Evolutionary conservation across 2,797 vertebrate genomes (phyloP).

Genomic region (Typhlichthys subterraneus): DNA sequence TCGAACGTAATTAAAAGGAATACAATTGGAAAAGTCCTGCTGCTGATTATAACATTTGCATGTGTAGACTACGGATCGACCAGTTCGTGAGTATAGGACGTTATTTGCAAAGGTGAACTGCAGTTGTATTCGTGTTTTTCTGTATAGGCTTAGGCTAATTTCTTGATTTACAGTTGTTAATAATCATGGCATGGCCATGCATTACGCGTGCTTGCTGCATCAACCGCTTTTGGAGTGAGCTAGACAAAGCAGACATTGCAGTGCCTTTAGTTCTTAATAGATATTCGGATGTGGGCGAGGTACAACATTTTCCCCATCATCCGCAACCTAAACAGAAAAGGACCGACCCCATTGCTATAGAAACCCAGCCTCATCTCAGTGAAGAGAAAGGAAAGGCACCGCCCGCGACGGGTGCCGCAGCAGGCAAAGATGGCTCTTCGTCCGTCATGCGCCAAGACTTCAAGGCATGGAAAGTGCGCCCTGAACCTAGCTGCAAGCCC

Average conservation of each 20-base stretch:
- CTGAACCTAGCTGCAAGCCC: constrained; percentile 93
- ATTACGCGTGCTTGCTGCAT: constrained; percentile 98
- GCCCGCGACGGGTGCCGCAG: constrained; percentile 63
- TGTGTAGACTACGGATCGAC: constrained; percentile 21
- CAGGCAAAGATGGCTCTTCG: constrained; percentile 70
- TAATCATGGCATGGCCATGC: constrained; percentile 96
- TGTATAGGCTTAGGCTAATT: constrained; percentile 2
- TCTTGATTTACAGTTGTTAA: neutral
- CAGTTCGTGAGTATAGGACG: constrained; percentile 60
- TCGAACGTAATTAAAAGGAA: constrained; percentile 14
- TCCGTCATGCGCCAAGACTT: constrained; percentile 97
- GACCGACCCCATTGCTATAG: constrained; percentile 76
- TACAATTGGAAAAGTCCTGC: constrained; percentile 25
- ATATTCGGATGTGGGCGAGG: constrained; percentile 92
- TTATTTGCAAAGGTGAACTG: constrained; percentile 11
- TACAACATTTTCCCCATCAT: constrained; percentile 76
- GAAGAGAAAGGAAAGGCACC: constrained; percentile 77
- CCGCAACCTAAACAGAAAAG: constrained; percentile 70
- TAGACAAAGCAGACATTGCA: constrained; percentile 96
- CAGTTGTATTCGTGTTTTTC: neutral
- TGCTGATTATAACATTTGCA: constrained; percentile 40
- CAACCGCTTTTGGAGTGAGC: constrained; percentile 96
- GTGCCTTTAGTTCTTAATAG: constrained; percentile 95
- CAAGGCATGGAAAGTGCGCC: constrained; percentile 90
- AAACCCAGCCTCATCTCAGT: constrained; percentile 80